A percentile compares a stretch with the other conserved stretches of the same genome.
These are phyloP conservation scores for Rhaphigaster nebulosa DNA, from an alignment of 2,888 invertebrate genomes.

Conservation along the genomic window DNA sequence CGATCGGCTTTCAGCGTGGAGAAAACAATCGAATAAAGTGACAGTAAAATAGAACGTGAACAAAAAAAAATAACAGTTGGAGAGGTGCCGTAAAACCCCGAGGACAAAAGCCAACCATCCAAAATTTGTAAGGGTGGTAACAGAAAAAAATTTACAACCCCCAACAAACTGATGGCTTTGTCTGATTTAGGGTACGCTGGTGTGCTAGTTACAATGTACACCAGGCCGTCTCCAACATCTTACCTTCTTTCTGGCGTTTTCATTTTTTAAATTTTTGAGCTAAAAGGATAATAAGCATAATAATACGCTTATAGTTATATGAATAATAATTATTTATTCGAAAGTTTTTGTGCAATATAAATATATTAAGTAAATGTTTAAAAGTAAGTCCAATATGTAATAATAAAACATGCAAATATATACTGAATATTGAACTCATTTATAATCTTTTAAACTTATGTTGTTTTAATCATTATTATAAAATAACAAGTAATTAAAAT, in stretches of 20 bases:
- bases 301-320: neutral
- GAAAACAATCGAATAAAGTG: neutral
- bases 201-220: conserved; percentile 1
- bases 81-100: neutral
- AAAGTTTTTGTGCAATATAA: neutral
- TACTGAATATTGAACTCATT: neutral
- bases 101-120: neutral
- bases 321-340: no score
- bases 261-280: neutral
- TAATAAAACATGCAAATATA: neutral
- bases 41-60: neutral
- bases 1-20: neutral
- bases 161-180: conserved; percentile 7
- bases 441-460: neutral
- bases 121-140: neutral
- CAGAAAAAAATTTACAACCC: conserved; percentile 10
- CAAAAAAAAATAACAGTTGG: neutral
- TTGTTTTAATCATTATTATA: neutral
- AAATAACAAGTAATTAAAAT: neutral
- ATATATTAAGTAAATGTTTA: neutral
- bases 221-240: neutral
- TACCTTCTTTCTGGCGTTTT: neutral
- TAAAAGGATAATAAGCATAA: no score
- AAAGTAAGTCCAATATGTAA: neutral
- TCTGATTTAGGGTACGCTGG: neutral